phyloP scores from a whole-genome alignment of 2,888 invertebrate species.

The Tethea ocularis region DNA sequence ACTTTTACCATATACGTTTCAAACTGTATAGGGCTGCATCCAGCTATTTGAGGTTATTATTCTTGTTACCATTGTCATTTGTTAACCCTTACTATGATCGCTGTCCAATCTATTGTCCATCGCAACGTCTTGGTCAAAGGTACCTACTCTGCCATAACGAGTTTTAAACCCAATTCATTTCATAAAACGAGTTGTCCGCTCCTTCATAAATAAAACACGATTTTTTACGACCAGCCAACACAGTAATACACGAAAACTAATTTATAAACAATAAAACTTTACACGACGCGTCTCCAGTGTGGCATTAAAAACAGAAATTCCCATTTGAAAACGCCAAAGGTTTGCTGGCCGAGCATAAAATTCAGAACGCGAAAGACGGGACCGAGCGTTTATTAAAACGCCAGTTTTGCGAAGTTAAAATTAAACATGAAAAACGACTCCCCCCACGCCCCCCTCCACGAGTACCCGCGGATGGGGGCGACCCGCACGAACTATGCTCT shows the following conservation, averaged over 20 bases:
- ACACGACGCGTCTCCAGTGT: slow-evolving; percentile 58
- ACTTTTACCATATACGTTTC: background rate
- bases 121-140: slow-evolving; percentile 10
- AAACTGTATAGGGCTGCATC: background rate
- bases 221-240: slow-evolving; percentile 17
- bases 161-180: slow-evolving; percentile 18
- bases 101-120: slow-evolving; percentile 34
- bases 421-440: slow-evolving; percentile 82
- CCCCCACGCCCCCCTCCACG: slow-evolving; percentile 31
- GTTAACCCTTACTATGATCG: slow-evolving; percentile 49
- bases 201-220: background rate
- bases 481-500: slow-evolving; percentile 58
- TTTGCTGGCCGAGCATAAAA: slow-evolving; percentile 68
- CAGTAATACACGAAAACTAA: slow-evolving; percentile 59
- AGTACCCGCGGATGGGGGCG: slow-evolving; percentile 40
- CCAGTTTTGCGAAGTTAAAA: slow-evolving; percentile 82
- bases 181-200: background rate
- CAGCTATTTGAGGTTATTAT: background rate
- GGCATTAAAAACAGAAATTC: slow-evolving; percentile 64
- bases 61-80: background rate
- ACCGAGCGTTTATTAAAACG: slow-evolving; percentile 78
- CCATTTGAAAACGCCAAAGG: slow-evolving; percentile 69
- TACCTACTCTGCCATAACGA: slow-evolving; percentile 26
- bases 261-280: slow-evolving; percentile 73
- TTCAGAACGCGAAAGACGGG: slow-evolving; percentile 73